Evolutionary conservation across 2,113 vertebrate genomes (phyloP).

Genomic region (Salvelinus sp.): DNA sequence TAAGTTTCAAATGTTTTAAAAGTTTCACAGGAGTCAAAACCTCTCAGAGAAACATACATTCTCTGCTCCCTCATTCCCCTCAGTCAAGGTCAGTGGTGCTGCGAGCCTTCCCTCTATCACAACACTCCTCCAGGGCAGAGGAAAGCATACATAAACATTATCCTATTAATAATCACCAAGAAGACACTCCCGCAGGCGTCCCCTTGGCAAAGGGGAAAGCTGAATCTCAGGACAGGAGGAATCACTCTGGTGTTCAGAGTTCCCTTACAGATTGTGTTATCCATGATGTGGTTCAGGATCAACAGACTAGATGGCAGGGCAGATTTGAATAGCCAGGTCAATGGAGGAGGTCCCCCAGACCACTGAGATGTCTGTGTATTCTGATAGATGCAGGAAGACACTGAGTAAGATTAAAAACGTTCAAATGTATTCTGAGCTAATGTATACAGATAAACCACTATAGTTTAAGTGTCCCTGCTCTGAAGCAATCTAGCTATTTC

Average conservation of each 20-base stretch:
- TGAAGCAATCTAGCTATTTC: too few relatives aligned
- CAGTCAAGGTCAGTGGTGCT: too few relatives aligned
- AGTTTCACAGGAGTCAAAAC: too few relatives aligned
- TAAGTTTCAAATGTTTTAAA: too few relatives aligned
- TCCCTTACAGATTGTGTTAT: slow-evolving; percentile 50
- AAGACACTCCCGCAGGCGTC: slow-evolving; percentile 68
- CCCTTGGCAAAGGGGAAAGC: slow-evolving; percentile 65
- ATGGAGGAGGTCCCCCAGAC: slow-evolving; percentile 57
- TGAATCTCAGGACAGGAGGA: slow-evolving; percentile 65
- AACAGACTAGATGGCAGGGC: slow-evolving; percentile 67
- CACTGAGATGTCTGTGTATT: slow-evolving; percentile 49
- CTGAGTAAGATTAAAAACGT: too few relatives aligned
- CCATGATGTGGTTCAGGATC: slow-evolving; percentile 55
- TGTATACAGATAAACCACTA: too few relatives aligned
- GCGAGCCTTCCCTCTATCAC: too few relatives aligned
- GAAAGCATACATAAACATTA: slow-evolving; percentile 4
- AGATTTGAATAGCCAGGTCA: slow-evolving; percentile 64
- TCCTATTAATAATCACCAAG: slow-evolving; percentile 50
- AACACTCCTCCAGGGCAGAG: slow-evolving; percentile 5
- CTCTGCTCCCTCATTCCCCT: too few relatives aligned
- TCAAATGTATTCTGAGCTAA: too few relatives aligned
- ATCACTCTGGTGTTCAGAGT: slow-evolving; percentile 49
- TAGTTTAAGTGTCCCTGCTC: slow-evolving; percentile 11
- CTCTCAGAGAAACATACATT: too few relatives aligned
- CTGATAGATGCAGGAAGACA: too few relatives aligned